These are phyloP conservation scores for Condylura cristata DNA, from an alignment of 2,113 vertebrate genomes.

Conservation along the genomic window DNA sequence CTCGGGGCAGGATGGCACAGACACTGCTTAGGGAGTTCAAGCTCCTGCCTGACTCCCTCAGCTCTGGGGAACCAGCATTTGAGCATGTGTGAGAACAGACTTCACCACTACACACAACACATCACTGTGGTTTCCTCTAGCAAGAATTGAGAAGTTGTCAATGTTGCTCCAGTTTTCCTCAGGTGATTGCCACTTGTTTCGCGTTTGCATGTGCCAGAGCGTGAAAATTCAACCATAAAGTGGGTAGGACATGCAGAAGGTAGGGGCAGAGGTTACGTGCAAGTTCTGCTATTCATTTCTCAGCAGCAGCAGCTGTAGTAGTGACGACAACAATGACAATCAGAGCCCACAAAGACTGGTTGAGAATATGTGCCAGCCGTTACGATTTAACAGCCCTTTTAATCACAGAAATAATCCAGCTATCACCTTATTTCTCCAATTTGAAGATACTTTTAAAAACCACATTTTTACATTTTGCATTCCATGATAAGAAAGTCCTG, in stretches of 20 bases:
- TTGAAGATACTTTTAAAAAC: neutral
- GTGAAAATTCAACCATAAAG: neutral
- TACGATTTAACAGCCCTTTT: neutral
- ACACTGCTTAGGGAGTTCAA: neutral
- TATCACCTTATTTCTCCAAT: neutral
- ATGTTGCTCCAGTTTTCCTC: neutral
- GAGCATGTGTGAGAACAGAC: neutral
- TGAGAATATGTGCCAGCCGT: neutral
- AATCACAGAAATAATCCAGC: neutral
- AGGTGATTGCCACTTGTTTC: neutral
- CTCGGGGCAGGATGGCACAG: neutral
- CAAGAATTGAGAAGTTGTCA: conserved; percentile 31
- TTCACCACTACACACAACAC: neutral
- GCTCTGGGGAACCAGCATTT: neutral
- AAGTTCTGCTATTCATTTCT: neutral
- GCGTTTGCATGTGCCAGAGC: neutral
- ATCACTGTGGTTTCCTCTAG: conserved; percentile 5
- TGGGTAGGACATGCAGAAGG: neutral
- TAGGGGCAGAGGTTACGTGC: neutral
- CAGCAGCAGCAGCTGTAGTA: neutral
- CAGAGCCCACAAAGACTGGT: neutral
- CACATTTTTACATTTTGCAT: neutral
- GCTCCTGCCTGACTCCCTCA: neutral
- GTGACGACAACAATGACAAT: neutral
- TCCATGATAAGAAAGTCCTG: neutral